Evolutionary conservation across 2,113 vertebrate genomes (phyloP).

Genomic region (Mus spicilegus): DNA sequence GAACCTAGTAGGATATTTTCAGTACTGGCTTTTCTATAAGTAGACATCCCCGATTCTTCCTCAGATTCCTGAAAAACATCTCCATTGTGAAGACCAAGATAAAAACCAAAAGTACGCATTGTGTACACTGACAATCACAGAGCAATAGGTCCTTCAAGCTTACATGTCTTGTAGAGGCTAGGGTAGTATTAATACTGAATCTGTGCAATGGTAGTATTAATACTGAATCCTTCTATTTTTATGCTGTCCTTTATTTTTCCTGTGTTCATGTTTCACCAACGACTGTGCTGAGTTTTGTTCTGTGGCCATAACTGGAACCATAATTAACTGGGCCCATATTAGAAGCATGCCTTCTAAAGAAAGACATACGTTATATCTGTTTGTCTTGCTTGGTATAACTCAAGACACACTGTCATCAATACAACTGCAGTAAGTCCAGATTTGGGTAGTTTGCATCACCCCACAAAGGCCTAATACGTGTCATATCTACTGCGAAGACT

Average conservation of each 20-base stretch:
- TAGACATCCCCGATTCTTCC: neutral
- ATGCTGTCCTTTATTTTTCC: slow-evolving; percentile 22
- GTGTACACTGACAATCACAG: neutral
- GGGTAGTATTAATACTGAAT: neutral
- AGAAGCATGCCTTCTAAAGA: slow-evolving; percentile 23
- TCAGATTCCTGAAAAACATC: neutral
- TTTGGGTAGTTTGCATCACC: neutral
- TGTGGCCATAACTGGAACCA: neutral
- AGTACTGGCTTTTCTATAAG: neutral
- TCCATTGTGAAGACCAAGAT: neutral
- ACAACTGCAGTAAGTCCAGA: neutral
- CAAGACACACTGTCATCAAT: neutral
- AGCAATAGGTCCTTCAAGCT: neutral
- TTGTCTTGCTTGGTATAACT: slow-evolving; percentile 10
- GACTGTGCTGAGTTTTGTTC: slow-evolving; percentile 25
- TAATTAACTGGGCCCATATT: slow-evolving; percentile 48
- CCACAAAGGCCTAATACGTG: neutral
- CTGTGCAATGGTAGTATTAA: neutral
- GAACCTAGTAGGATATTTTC: neutral
- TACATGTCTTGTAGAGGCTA: neutral
- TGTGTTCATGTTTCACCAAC: neutral
- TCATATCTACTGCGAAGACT: neutral
- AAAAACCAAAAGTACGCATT: neutral
- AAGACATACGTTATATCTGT: neutral
- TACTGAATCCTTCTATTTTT: neutral